Evolutionary conservation across 2,797 vertebrate species (phyloP).

Genomic region (Molossus molossus): DNA sequence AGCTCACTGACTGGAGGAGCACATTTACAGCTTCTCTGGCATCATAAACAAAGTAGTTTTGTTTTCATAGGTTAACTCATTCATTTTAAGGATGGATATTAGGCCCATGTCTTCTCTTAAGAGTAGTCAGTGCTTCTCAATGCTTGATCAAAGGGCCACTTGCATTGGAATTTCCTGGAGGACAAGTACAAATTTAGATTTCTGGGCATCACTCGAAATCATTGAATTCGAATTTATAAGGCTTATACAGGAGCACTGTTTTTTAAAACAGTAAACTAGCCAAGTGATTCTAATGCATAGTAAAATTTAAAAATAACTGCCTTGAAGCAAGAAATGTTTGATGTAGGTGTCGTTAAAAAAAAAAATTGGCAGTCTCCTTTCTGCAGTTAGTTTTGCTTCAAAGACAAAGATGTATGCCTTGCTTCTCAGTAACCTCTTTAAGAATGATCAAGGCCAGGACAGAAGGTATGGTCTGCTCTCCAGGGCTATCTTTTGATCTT

Average conservation of each 20-base stretch:
- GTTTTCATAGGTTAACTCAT: too few species aligned
- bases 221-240: conserved; percentile 14
- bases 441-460: not conserved
- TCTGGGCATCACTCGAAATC: not conserved
- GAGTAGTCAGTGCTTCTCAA: not conserved
- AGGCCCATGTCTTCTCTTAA: not conserved
- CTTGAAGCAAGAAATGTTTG: not conserved
- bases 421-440: not conserved
- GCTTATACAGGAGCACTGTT: not conserved
- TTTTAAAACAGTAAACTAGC: not conserved
- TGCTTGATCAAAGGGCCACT: not conserved
- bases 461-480: not conserved
- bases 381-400: not conserved
- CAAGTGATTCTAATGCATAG: not conserved
- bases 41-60: too few species aligned
- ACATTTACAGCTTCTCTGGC: too few species aligned
- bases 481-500: not conserved
- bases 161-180: not conserved
- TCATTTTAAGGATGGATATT: not conserved
- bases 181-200: not conserved
- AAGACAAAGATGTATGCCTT: not conserved
- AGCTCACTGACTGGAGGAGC: not conserved
- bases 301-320: not conserved
- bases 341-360: not conserved
- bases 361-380: not conserved